phyloP scores from a whole-genome alignment of 2,888 invertebrate genomes.

The Stenolophus ochropezus region DNA sequence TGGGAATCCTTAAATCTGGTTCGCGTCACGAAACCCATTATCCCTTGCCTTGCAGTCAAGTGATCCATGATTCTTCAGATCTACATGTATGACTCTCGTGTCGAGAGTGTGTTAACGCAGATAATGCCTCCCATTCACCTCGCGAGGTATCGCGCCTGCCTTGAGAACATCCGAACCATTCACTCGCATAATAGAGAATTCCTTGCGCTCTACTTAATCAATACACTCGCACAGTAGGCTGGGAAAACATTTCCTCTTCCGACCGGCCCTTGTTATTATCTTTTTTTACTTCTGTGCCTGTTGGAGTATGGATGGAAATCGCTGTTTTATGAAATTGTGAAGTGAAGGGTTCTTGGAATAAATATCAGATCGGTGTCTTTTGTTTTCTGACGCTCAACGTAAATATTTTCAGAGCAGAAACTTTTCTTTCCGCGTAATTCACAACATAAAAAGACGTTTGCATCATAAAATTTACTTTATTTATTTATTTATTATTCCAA shows the following conservation, averaged over 20 bases:
- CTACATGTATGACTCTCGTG: conserved; percentile 20
- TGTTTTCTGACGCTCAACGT: background rate
- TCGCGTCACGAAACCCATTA: conserved; percentile 24
- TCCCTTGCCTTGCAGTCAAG: background rate
- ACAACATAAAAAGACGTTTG: background rate
- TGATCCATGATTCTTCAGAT: background rate
- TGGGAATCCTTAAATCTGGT: background rate
- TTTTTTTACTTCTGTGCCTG: conserved; percentile 14
- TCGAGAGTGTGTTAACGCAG: background rate
- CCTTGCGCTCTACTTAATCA: conserved; percentile 56
- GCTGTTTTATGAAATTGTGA: conserved; percentile 30
- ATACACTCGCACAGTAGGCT: conserved; percentile 45
- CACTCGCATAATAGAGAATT: conserved; percentile 57
- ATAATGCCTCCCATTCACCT: conserved; percentile 17
- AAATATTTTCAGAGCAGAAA: background rate
- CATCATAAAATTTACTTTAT: too few relatives aligned
- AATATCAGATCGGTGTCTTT: conserved; percentile 28
- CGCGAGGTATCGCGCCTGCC: background rate
- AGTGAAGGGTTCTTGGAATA: conserved; percentile 18
- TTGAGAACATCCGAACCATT: conserved; percentile 48
- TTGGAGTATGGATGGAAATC: conserved; percentile 1
- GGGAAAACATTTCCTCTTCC: conserved; percentile 30
- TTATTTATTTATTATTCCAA: background rate
- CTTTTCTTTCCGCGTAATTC: background rate
- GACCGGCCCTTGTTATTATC: conserved; percentile 9